Evolutionary conservation across 2,888 invertebrate genomes (phyloP).

Genomic region (Hyles lineata): DNA sequence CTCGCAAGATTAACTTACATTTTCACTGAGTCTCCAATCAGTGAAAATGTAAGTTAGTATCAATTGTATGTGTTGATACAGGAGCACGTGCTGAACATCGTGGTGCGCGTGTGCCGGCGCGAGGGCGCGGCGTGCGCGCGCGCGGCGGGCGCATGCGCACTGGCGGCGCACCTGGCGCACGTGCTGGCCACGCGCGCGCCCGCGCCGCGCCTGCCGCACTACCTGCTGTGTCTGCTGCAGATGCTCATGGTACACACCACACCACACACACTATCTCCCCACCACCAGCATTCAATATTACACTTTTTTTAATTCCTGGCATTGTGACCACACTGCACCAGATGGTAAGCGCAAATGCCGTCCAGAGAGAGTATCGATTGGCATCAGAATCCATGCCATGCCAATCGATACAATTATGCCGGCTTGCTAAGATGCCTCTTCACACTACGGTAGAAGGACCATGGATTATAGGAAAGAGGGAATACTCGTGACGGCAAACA

Average conservation of each 20-base stretch:
- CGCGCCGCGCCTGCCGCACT: constrained; percentile 67
- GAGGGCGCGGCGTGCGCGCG: constrained; percentile 95
- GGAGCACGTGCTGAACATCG: constrained; percentile 95
- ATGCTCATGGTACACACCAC: constrained; percentile 70
- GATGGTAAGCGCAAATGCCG: too few relatives aligned
- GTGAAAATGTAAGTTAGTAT: too few relatives aligned
- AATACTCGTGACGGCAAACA: too few relatives aligned
- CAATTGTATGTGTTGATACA: constrained; percentile 58
- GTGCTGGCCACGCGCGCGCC: constrained; percentile 62
- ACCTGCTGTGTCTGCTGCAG: constrained; percentile 78
- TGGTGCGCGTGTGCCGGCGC: constrained; percentile 93
- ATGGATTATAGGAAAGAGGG: too few relatives aligned
- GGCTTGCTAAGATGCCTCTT: too few relatives aligned
- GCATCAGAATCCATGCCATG: too few relatives aligned
- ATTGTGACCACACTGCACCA: too few relatives aligned
- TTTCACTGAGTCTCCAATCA: too few relatives aligned
- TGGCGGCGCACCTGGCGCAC: constrained; percentile 86
- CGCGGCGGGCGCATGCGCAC: constrained; percentile 94
- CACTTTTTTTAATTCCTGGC: too few relatives aligned
- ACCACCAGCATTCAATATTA: neutral
- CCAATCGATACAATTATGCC: too few relatives aligned
- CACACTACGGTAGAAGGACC: too few relatives aligned
- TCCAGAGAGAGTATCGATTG: too few relatives aligned
- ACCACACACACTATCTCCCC: neutral
- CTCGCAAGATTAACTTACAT: neutral